Evolutionary conservation across 2,888 invertebrate species (phyloP).

Genomic region (Drosophila stalkeri): DNA sequence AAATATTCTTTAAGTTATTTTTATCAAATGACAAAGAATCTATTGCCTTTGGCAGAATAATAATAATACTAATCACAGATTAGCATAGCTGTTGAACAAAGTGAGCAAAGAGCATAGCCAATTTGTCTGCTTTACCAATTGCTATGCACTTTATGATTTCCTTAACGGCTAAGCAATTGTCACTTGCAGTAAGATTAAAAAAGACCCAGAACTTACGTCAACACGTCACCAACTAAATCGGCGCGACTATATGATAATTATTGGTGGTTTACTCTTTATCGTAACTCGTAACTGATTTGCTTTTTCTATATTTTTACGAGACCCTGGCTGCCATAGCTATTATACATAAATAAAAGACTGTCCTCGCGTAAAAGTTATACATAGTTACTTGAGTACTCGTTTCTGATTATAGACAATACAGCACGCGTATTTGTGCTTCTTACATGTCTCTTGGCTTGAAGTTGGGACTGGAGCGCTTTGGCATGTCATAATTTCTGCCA

Average conservation of each 20-base stretch:
- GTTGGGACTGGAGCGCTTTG: slow-evolving; percentile 27
- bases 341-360: neutral
- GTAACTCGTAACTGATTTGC: neutral
- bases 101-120: neutral
- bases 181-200: neutral
- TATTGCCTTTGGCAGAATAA: neutral
- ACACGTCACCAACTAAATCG: neutral
- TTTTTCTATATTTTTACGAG: neutral
- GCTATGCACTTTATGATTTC: slow-evolving; percentile 74
- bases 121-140: slow-evolving; percentile 16
- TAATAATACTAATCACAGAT: neutral
- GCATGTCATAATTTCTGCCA: slow-evolving; percentile 67
- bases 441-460: slow-evolving; percentile 42
- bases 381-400: slow-evolving; percentile 12
- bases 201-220: neutral
- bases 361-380: slow-evolving; percentile 15
- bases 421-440: slow-evolving; percentile 41
- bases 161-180: slow-evolving; percentile 51
- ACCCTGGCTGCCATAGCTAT: neutral
- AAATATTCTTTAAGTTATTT: no score
- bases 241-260: neutral
- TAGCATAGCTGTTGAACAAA: neutral
- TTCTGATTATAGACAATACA: slow-evolving; percentile 60
- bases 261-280: neutral
- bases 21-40: neutral